A percentile compares a stretch with the other conserved stretches of the same genome.
Evolutionary conservation across 2,113 vertebrate genomes (phyloP).

Genomic region (Entosphenus tridentatus): DNA sequence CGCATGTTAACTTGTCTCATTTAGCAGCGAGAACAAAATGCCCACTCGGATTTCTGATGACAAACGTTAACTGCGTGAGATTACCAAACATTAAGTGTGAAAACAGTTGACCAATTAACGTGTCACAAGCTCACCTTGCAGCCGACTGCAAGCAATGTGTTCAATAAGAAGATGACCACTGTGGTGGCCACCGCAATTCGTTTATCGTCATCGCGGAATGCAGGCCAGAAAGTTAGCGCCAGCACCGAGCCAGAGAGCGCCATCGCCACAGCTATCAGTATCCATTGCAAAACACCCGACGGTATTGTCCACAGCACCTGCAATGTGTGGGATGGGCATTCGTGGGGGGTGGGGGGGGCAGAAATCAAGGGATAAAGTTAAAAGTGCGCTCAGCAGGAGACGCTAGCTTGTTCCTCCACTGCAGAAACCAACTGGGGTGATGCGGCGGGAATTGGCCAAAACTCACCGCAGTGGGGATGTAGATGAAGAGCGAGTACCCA

Average conservation of each 20-base stretch:
- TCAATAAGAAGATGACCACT: constrained; percentile 34
- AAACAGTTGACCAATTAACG: too few species aligned
- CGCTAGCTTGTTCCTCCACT: not conserved
- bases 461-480: constrained; percentile 76
- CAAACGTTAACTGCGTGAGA: too few species aligned
- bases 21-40: too few species aligned
- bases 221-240: constrained; percentile 78
- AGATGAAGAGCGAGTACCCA: constrained; percentile 77
- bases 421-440: not conserved
- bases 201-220: constrained; percentile 55
- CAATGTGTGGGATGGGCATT: not conserved
- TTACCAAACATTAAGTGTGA: too few species aligned
- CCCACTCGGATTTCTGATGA: too few species aligned
- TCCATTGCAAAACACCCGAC: constrained; percentile 43
- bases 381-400: not conserved
- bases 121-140: constrained; percentile 35
- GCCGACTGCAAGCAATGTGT: constrained; percentile 53
- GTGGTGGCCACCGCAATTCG: constrained; percentile 35
- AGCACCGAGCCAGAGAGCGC: constrained; percentile 66
- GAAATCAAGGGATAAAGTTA: constrained; percentile 1
- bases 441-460: not conserved
- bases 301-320: constrained; percentile 75
- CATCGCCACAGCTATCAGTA: constrained; percentile 42
- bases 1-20: too few species aligned
- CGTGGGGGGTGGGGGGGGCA: not conserved